Evolutionary conservation across 2,113 vertebrate genomes (phyloP).

Genomic region (Miniopterus natalensis): DNA sequence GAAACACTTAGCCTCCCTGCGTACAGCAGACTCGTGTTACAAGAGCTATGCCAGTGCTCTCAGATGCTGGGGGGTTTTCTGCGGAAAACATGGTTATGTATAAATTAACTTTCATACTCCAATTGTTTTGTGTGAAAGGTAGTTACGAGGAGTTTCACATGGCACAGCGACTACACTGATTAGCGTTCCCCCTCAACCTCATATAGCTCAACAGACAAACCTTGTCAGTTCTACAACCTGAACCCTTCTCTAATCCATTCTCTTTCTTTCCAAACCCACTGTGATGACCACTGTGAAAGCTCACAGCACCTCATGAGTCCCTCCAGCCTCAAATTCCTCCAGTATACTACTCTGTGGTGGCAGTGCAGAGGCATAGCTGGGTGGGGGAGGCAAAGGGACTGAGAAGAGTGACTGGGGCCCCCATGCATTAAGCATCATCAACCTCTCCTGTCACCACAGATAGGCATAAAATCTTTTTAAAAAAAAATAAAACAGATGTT

Average conservation of each 20-base stretch:
- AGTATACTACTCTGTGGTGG: rapidly evolving
- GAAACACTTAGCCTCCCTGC: neutral
- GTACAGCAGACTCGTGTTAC: neutral
- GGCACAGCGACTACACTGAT: neutral
- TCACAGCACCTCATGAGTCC: neutral
- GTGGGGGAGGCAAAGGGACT: neutral
- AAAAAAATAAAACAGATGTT: neutral
- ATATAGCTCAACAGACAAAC: neutral
- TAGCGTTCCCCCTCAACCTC: neutral
- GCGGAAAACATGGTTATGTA: neutral
- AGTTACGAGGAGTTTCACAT: neutral
- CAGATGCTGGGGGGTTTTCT: neutral
- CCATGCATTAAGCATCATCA: neutral
- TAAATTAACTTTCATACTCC: neutral
- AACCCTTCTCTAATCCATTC: neutral
- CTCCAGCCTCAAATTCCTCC: neutral
- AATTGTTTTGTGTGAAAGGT: neutral
- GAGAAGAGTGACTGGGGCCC: neutral
- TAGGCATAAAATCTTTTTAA: neutral
- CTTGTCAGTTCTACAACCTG: neutral
- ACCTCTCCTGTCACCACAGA: neutral
- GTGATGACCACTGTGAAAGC: neutral
- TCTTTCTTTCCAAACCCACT: neutral
- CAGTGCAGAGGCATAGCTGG: neutral
- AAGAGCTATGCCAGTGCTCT: neutral